Percentiles rank a stretch among this genome's conserved stretches.
Evolutionary conservation across 1,140 invertebrate genomes (phyloP).

Genomic region (Triops longicaudatus): DNA sequence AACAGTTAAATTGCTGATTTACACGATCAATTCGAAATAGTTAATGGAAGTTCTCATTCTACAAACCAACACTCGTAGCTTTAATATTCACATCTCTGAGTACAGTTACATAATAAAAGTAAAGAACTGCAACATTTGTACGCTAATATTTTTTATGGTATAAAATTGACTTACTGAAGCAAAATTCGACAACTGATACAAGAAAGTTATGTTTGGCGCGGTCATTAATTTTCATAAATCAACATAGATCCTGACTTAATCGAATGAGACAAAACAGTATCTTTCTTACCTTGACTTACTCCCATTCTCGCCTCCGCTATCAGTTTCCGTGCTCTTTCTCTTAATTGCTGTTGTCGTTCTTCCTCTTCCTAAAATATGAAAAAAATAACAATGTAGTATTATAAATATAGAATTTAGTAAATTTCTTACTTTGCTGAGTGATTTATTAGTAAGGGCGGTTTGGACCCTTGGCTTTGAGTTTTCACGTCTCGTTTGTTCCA

Average conservation of each 20-base stretch:
- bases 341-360: constrained; percentile 70
- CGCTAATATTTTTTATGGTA: too few relatives aligned
- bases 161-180: too few relatives aligned
- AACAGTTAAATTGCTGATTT: too few relatives aligned
- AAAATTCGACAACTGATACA: too few relatives aligned
- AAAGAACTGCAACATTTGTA: too few relatives aligned
- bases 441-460: not conserved
- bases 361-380: constrained; percentile 52
- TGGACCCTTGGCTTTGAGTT: constrained; percentile 1
- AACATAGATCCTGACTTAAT: not conserved
- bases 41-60: too few relatives aligned
- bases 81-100: too few relatives aligned
- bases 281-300: constrained; percentile 33
- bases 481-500: constrained; percentile 76
- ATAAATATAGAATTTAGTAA: constrained; percentile 38
- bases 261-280: not conserved
- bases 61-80: too few relatives aligned
- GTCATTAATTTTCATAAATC: too few relatives aligned
- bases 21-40: too few relatives aligned
- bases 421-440: constrained; percentile 23
- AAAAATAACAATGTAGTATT: constrained; percentile 31
- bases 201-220: too few relatives aligned
- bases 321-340: constrained; percentile 75
- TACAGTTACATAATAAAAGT: too few relatives aligned
- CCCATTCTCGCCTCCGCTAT: constrained; percentile 78